Evolutionary conservation across 2,113 vertebrate species (phyloP).

Genomic region (Crotalus horridus): DNA sequence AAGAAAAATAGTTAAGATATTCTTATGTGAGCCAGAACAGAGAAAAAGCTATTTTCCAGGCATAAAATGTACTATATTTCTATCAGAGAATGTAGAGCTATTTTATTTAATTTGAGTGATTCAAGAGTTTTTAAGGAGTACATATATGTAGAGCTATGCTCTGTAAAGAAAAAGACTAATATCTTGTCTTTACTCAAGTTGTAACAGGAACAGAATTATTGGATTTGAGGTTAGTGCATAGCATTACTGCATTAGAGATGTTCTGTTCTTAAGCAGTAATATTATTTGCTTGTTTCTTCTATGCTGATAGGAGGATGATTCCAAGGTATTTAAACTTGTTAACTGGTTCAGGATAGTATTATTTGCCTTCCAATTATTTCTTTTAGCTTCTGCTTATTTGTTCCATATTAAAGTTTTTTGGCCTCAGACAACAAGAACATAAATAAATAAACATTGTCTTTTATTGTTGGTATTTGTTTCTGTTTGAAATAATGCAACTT

Average conservation of each 20-base stretch:
- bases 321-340: neutral
- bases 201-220: neutral
- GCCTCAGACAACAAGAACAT: neutral
- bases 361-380: neutral
- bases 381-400: neutral
- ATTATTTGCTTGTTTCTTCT: neutral
- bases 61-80: neutral
- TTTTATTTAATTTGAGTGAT: neutral
- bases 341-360: neutral
- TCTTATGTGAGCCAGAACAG: neutral
- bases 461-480: neutral
- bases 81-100: neutral
- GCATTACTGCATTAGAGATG: neutral
- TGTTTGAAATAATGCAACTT: neutral
- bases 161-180: neutral
- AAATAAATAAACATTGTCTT: neutral
- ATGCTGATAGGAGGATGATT: neutral
- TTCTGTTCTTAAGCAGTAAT: neutral
- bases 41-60: neutral
- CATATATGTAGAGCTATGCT: neutral
- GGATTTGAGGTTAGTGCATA: neutral
- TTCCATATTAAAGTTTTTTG: neutral
- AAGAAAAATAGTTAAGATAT: neutral
- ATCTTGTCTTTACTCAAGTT: neutral
- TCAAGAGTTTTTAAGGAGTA: neutral